Percentiles rank a stretch among this genome's conserved stretches.
Evolutionary conservation across 53 echinoderm and acorn worm species (phyloP).

Genomic region (Apostichopus leukothele): DNA sequence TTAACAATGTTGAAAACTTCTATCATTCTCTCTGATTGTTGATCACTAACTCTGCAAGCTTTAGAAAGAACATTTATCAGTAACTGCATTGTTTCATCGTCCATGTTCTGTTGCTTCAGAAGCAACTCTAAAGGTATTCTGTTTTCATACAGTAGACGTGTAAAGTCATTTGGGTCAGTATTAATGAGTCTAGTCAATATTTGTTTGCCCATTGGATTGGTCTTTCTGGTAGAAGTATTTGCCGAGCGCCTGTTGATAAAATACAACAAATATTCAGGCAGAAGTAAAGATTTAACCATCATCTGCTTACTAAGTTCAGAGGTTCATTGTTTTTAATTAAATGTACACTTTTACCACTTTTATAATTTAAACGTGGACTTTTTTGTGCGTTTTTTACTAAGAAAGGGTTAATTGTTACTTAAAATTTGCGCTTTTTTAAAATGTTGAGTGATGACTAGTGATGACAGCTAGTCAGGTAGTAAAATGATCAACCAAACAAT

Average conservation of each 20-base stretch:
- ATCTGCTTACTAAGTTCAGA: too few species aligned
- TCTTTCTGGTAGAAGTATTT: not conserved
- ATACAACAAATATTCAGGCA: not conserved
- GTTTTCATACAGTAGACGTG: not conserved
- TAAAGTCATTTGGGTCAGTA: not conserved
- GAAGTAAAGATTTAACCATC: too few species aligned
- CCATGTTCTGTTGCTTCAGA: constrained; percentile 40
- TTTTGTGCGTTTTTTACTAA: too few species aligned
- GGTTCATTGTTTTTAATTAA: too few species aligned
- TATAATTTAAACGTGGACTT: too few species aligned
- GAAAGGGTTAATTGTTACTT: too few species aligned
- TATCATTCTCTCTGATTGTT: not conserved
- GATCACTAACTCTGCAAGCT: constrained; percentile 42
- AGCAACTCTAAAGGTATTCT: constrained; percentile 35
- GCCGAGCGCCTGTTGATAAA: not conserved
- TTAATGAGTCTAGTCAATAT: not conserved
- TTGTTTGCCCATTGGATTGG: not conserved
- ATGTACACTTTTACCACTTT: too few species aligned
- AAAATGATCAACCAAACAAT: too few species aligned
- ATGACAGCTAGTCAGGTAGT: too few species aligned
- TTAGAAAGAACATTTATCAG: constrained; percentile 45
- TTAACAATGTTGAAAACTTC: constrained; percentile 1
- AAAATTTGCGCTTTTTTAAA: too few species aligned
- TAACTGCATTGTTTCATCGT: constrained; percentile 27
- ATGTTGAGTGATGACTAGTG: too few species aligned